Evolutionary conservation across 2,888 invertebrate species (phyloP).

Genomic region (Yponomeuta evonymella): DNA sequence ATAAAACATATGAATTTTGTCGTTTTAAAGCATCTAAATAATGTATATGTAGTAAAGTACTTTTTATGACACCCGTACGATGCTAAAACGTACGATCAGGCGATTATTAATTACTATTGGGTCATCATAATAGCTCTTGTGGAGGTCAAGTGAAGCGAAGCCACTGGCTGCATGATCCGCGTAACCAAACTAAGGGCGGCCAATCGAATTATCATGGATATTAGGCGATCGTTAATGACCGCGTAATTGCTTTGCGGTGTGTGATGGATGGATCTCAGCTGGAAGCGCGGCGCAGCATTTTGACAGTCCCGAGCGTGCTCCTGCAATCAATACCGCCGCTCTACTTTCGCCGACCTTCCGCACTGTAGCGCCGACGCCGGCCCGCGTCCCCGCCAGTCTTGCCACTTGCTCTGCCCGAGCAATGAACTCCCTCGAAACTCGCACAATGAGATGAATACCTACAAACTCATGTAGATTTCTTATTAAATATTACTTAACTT

Average conservation of each 20-base stretch:
- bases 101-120: too few relatives aligned
- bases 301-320: neutral
- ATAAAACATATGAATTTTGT: too few relatives aligned
- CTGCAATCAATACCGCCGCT: conserved; percentile 44
- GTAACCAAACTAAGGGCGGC: too few relatives aligned
- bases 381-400: neutral
- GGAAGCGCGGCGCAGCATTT: conserved; percentile 6
- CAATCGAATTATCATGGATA: too few relatives aligned
- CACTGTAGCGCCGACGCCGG: neutral
- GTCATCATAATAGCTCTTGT: too few relatives aligned
- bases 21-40: too few relatives aligned
- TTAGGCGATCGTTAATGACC: conserved; percentile 12
- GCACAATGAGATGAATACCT: neutral
- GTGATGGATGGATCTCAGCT: conserved; percentile 18
- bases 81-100: too few relatives aligned
- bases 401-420: neutral
- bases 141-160: too few relatives aligned
- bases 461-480: neutral
- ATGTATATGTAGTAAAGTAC: too few relatives aligned
- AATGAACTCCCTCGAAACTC: neutral
- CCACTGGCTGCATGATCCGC: too few relatives aligned
- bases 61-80: too few relatives aligned
- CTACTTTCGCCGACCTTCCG: conserved; percentile 30
- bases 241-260: conserved; percentile 22
- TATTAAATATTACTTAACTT: neutral